phyloP scores from a whole-genome alignment of 1,140 invertebrate species.

The Onthophagus taurus region DNA sequence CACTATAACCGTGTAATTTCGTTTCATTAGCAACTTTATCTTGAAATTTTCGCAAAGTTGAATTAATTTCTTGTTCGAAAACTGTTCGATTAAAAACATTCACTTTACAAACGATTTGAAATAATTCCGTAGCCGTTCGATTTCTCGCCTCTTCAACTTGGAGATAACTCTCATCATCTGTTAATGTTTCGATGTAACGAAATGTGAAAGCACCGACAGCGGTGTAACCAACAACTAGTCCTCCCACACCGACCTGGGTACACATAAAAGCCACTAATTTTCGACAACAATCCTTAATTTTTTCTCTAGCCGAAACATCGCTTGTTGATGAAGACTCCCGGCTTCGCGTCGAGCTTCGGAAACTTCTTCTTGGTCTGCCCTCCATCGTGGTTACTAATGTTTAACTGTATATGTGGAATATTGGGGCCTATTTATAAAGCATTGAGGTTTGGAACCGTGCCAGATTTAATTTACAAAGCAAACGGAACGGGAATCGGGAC shows the following conservation, averaged over 20 bases:
- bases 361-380: constrained; percentile 11
- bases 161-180: constrained; percentile 38
- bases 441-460: too few species aligned
- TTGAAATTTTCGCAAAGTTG: constrained; percentile 61
- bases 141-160: constrained; percentile 42
- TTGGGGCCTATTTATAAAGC: too few species aligned
- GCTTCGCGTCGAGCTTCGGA: constrained; percentile 49
- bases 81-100: constrained; percentile 68
- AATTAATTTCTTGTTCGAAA: constrained; percentile 59
- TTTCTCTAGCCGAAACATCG: constrained; percentile 56
- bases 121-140: constrained; percentile 54
- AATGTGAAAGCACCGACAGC: constrained; percentile 91
- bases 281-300: constrained; percentile 70
- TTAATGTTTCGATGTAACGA: constrained; percentile 69
- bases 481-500: too few species aligned
- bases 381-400: too few species aligned
- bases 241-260: constrained; percentile 90
- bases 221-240: constrained; percentile 88
- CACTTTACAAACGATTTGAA: constrained; percentile 58
- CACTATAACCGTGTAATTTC: constrained; percentile 64
- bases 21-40: constrained; percentile 58
- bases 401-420: too few species aligned
- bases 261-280: constrained; percentile 86
- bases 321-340: constrained; percentile 50
- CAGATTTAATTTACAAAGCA: too few species aligned